Evolutionary conservation across 2,113 vertebrate genomes (phyloP).

Genomic region (Turdus rufiventris): DNA sequence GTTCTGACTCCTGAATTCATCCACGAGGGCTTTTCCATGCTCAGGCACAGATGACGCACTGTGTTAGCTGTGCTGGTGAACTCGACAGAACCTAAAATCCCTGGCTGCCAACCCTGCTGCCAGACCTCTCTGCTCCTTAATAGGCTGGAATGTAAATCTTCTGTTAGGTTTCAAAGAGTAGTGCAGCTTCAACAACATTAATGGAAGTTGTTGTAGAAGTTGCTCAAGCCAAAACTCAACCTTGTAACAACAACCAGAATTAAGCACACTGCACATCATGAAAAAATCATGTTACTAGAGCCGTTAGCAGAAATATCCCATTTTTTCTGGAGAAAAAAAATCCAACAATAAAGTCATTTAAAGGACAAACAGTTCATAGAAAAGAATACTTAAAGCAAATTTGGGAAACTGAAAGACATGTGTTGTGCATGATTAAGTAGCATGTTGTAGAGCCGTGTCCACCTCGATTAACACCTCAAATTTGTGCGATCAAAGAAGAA

Average conservation of each 20-base stretch:
- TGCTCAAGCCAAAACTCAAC: not conserved
- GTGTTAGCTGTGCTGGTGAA: not conserved
- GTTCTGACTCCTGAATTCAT: not conserved
- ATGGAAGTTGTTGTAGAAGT: not conserved
- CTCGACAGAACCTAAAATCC: not conserved
- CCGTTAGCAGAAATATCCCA: not conserved
- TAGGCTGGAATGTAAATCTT: not conserved
- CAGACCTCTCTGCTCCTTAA: not conserved
- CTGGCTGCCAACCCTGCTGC: not conserved
- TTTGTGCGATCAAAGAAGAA: not conserved
- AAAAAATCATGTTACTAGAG: not conserved
- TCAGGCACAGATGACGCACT: not conserved
- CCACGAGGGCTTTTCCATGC: conserved; percentile 11
- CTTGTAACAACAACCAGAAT: not conserved
- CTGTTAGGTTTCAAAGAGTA: not conserved
- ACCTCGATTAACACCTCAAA: not conserved
- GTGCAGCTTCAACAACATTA: not conserved
- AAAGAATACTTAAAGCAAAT: not conserved
- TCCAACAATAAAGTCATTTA: fast-evolving
- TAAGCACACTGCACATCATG: not conserved
- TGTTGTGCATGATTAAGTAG: not conserved
- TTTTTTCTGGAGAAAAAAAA: not conserved
- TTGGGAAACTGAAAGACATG: not conserved
- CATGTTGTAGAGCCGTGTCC: not conserved
- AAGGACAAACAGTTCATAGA: not conserved